phyloP scores from a whole-genome alignment of 2,797 vertebrate genomes.

The Sparus aurata region DNA sequence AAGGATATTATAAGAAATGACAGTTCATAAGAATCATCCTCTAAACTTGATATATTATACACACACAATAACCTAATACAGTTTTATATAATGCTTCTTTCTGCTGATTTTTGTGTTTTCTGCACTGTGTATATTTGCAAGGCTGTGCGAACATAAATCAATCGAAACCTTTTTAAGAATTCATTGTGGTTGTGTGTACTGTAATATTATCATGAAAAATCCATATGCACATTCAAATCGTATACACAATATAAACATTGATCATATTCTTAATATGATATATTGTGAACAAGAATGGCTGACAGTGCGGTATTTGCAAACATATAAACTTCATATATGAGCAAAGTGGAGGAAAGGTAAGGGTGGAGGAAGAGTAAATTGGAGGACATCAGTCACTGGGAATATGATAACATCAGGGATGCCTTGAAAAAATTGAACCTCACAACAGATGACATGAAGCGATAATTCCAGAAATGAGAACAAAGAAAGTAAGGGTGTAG shows the following conservation, averaged over 20 bases:
- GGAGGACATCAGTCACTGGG: not conserved
- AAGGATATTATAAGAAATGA: constrained; percentile 53
- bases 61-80: constrained; percentile 41
- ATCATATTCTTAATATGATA: constrained; percentile 32
- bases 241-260: constrained; percentile 31
- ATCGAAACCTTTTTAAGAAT: constrained; percentile 53
- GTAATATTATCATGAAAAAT: constrained; percentile 20
- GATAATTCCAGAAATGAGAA: not conserved
- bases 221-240: constrained; percentile 18
- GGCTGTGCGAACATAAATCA: constrained; percentile 57
- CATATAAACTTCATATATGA: not conserved
- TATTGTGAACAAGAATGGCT: not conserved
- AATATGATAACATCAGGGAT: not conserved
- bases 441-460: not conserved
- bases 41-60: constrained; percentile 59
- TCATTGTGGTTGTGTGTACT: constrained; percentile 3
- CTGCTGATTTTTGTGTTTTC: constrained; percentile 44
- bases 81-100: constrained; percentile 42
- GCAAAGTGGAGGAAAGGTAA: not conserved
- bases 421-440: not conserved
- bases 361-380: not conserved
- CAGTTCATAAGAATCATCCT: constrained; percentile 56
- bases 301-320: constrained; percentile 17
- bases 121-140: constrained; percentile 20
- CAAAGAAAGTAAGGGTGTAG: not conserved